Evolutionary conservation across 2,888 invertebrate genomes (phyloP).

Genomic region (Drosophila affinis): DNA sequence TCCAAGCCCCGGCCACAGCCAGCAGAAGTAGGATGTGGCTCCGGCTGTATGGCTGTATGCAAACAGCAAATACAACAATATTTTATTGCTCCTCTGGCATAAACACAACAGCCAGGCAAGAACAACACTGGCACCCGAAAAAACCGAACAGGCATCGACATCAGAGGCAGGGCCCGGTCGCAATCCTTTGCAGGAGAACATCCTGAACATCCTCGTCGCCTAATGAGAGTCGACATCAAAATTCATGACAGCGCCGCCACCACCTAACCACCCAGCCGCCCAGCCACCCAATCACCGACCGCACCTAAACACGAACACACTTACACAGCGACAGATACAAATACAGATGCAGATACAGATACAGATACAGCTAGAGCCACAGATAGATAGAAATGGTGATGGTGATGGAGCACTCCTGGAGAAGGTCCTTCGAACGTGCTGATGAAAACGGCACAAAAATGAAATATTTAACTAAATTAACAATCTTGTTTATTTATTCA

Average conservation of each 20-base stretch:
- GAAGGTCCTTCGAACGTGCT: slow-evolving; percentile 61
- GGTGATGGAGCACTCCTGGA: slow-evolving; percentile 13
- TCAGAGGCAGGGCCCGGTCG: slow-evolving; percentile 37
- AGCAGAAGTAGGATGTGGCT: background rate
- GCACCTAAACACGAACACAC: slow-evolving; percentile 40
- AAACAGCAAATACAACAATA: slow-evolving; percentile 72
- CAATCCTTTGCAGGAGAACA: slow-evolving; percentile 69
- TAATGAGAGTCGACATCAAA: slow-evolving; percentile 77
- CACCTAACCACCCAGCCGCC: slow-evolving; percentile 56
- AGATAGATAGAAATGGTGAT: slow-evolving; percentile 24
- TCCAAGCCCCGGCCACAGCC: background rate
- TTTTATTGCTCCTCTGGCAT: slow-evolving; percentile 66
- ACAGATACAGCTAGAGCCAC: slow-evolving; percentile 33
- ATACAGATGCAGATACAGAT: background rate
- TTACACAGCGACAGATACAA: background rate
- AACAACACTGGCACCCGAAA: slow-evolving; percentile 21
- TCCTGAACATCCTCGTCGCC: slow-evolving; percentile 57
- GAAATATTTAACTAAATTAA: slow-evolving; percentile 81
- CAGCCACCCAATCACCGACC: slow-evolving; percentile 57
- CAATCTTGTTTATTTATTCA: slow-evolving; percentile 81
- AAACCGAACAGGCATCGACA: slow-evolving; percentile 48
- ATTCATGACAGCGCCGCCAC: slow-evolving; percentile 72
- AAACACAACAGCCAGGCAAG: slow-evolving; percentile 30
- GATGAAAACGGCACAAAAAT: slow-evolving; percentile 80
- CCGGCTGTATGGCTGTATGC: slow-evolving; percentile 27